phyloP scores from a whole-genome alignment of 2,888 invertebrate genomes.

The Eledona agricola region DNA sequence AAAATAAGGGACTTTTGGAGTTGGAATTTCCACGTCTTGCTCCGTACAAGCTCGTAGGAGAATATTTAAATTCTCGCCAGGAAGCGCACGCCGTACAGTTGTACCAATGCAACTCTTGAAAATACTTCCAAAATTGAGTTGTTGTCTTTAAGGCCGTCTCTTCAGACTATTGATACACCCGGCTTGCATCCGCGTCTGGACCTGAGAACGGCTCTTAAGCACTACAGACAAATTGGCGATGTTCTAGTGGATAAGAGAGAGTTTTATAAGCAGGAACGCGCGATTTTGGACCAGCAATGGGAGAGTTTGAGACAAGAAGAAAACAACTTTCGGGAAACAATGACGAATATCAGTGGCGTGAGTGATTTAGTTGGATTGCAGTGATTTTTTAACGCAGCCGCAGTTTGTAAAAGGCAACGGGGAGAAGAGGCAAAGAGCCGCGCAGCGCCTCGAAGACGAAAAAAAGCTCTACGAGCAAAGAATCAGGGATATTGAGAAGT shows the following conservation, averaged over 20 bases:
- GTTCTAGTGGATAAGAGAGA: constrained; percentile 4
- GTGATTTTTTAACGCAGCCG: background rate
- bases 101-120: background rate
- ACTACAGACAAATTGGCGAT: background rate
- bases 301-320: background rate
- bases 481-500: background rate
- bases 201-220: background rate
- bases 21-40: constrained; percentile 11
- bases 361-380: background rate
- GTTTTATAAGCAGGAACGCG: constrained; percentile 8
- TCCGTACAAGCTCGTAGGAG: background rate
- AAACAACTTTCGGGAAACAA: background rate
- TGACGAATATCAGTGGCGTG: constrained; percentile 5
- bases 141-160: too few species aligned
- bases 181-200: background rate
- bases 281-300: constrained; percentile 8
- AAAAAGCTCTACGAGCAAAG: background rate
- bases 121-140: background rate
- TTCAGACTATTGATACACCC: constrained; percentile 2
- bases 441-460: constrained; percentile 1
- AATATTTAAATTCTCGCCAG: constrained; percentile 1
- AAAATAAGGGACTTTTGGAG: too few species aligned
- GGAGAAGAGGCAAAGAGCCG: constrained; percentile 9
- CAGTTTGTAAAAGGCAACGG: constrained; percentile 19
- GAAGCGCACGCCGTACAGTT: background rate